Evolutionary conservation across 2,888 invertebrate species (phyloP), one percentile per base, ranked within the genome.

Genomic region (Acronicta leporina): DNA sequence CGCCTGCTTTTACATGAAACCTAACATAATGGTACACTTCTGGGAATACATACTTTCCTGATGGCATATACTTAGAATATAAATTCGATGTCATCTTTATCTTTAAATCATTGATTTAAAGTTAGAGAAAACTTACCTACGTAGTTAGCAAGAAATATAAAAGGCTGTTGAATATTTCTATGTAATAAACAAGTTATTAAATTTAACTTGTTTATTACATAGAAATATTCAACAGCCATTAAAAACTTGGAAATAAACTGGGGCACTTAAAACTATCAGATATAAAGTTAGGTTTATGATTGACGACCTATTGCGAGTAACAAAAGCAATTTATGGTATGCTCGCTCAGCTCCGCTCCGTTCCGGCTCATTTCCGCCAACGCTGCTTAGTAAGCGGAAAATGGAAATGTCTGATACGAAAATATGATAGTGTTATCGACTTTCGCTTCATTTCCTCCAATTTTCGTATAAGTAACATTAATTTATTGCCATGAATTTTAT

Each of bases 311-410:
- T 48, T 41, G 48, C 46, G 15, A 11, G 25, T 42, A 55, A 48
- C 50, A 53, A 56, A 59, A 67, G 54, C 46, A 63, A 53, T 44
- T 58, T 20, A 20, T 63, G 52, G 60, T 63, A 38, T 15, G 40
- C 33, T 41, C 50, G 54, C 56, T 57, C 27, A 59, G 49, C 46
- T 46, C 11, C n/a, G 44, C 42, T 60, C 14, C n/a, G 44, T 40
- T 60, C 14, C 6, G 11, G n/a, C 14, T 68, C 46, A 63, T 77
- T 80, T 77, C 59, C 66, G 71, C 41, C 20, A 52, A 54, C 56
- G 49, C 41, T 75, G 75, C 69, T 72, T 68, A 73, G 63, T 76
- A 70, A 77, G 77, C 75, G 68, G 72, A 82, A 80, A 80, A 75
- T 75, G 71, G 66, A 69, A 70, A 73, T 58, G 67, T 69, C 70